Evolutionary conservation across 2,113 vertebrate genomes (phyloP).

Genomic region (Geococcyx californianus): DNA sequence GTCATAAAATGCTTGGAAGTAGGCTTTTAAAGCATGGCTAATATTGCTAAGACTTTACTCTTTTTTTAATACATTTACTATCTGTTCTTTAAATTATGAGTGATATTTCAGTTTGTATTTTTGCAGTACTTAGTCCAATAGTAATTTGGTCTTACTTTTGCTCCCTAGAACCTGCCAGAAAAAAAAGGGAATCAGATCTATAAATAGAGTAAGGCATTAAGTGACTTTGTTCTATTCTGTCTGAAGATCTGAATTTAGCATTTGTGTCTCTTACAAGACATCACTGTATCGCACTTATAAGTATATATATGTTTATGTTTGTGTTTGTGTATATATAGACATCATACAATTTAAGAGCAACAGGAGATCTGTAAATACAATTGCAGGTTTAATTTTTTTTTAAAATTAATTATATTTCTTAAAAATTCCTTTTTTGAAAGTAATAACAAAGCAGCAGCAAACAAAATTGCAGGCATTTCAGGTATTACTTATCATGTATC

Average conservation of each 20-base stretch:
- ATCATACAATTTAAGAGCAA: not conserved
- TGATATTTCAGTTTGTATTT: not conserved
- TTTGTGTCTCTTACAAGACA: too few relatives aligned
- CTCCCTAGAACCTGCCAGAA: not conserved
- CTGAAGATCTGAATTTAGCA: not conserved
- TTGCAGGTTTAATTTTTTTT: not conserved
- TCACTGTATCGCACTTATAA: not conserved
- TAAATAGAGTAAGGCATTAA: not conserved
- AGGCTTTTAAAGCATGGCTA: not conserved
- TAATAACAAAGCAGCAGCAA: not conserved
- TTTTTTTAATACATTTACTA: not conserved
- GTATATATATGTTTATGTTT: rapidly evolving
- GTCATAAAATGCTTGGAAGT: not conserved
- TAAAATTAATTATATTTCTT: not conserved
- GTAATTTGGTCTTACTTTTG: not conserved
- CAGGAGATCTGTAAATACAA: not conserved
- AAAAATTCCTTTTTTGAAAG: not conserved
- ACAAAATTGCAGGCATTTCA: not conserved
- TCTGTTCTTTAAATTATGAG: not conserved
- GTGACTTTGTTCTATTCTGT: not conserved
- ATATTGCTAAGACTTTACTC: not conserved
- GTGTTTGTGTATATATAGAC: not conserved
- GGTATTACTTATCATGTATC: not conserved
- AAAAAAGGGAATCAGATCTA: not conserved
- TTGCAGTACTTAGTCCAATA: not conserved